Evolutionary conservation across 2,113 vertebrate genomes (phyloP), one percentile per base, ranked within the genome.

Genomic region (Gadus chalcogrammus): DNA sequence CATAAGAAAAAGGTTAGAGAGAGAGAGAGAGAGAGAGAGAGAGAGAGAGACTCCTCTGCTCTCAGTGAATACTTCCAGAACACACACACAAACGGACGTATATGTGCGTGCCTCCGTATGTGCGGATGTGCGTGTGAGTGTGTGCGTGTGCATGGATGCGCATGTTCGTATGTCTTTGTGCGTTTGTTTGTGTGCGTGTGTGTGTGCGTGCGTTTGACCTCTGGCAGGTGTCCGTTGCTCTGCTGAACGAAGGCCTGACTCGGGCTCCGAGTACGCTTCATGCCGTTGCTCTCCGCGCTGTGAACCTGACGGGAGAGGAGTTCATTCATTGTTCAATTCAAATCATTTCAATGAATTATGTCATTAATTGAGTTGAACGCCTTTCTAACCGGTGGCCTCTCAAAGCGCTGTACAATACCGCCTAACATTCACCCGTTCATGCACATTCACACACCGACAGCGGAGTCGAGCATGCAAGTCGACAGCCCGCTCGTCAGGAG

Each of bases 131-230:
- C 60, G 52, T 61, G 13, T 62, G 31, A 5, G 24, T 38, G 28
- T 64, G 31, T 42, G 22, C 20, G 3, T 31, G 31, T 60, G 53
- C 35, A 3, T 48, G 28, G 13, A 16, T 11, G 9, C 61, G 28
- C 35, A 52, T n/a, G n/a, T n/a, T n/a, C n/a, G n/a, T n/a, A n/a
- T n/a, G n/a, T n/a, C n/a, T n/a, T n/a, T 38, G 42, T 31, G 69
- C 20, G 61, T n/a, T n/a, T 56, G 24, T 56, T 48, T 64, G 52
- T 48, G 42, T 48, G 35, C 27, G n/a, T n/a, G n/a, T n/a, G n/a
- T n/a, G n/a, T n/a, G n/a, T n/a, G n/a, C n/a, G n/a, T n/a, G 60
- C 17, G 38, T 15, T 72, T 88, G 82, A 99, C 96, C 94, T 95
- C 92, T 3, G 93, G 80, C 3, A 93, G 74, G 42, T 89, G 90